Conservation (phyloP, 2,888 invertebrate genomes). For the Cephus rjabovi region DNA sequence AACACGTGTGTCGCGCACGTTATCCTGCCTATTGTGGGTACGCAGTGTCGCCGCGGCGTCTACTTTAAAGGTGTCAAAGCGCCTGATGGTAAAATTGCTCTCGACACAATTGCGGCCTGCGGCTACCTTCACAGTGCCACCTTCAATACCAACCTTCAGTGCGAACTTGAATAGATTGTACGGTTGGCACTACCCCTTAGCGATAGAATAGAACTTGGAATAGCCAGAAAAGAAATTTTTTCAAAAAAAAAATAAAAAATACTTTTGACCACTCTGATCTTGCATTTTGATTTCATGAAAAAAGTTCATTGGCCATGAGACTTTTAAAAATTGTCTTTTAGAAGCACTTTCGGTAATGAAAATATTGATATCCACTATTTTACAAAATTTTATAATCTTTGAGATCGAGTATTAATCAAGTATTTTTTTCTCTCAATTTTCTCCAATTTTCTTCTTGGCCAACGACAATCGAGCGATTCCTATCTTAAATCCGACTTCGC, state of each 20-base stretch:
- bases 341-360: background rate
- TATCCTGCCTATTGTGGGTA: background rate
- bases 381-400: background rate
- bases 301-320: background rate
- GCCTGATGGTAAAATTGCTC: background rate
- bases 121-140: background rate
- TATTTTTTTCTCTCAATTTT: background rate
- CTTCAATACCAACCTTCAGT: background rate
- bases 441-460: background rate
- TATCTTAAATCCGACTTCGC: background rate
- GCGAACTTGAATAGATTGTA: background rate
- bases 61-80: constrained; percentile 7
- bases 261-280: background rate
- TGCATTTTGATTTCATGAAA: background rate
- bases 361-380: background rate
- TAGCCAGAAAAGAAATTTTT: background rate
- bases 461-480: background rate
- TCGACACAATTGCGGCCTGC: background rate
- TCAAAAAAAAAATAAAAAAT: background rate
- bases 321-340: background rate
- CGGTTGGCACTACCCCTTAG: background rate
- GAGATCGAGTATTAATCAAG: background rate
- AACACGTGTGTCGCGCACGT: constrained; percentile 45
- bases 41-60: constrained; percentile 7
- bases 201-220: background rate